A percentile compares a stretch with the other conserved stretches of the same genome.
These are phyloP conservation scores for Petrocephalus schoutedeni DNA, from an alignment of 2,797 vertebrate genomes.

Conservation along the genomic window DNA sequence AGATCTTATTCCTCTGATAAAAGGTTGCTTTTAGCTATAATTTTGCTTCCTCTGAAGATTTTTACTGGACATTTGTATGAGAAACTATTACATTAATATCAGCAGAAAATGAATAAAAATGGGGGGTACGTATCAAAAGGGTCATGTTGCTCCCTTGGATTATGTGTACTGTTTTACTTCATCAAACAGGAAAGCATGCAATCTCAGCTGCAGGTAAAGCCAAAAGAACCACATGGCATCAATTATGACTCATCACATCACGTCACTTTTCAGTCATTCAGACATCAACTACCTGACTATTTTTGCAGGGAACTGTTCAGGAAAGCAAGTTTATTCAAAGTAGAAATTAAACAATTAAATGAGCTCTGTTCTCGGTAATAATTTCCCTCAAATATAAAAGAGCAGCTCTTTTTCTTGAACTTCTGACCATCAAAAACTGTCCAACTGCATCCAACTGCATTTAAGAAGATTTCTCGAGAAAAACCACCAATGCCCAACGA, in stretches of 20 bases:
- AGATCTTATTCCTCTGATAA: neutral
- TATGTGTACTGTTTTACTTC: neutral
- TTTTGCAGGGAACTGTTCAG: neutral
- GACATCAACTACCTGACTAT: neutral
- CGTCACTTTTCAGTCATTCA: neutral
- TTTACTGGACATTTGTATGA: neutral
- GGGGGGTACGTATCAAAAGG: neutral
- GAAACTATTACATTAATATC: neutral
- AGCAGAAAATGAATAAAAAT: neutral
- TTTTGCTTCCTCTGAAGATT: neutral
- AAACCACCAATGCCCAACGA: neutral
- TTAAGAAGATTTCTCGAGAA: neutral
- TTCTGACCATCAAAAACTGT: neutral
- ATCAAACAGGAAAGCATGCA: neutral
- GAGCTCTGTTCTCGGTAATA: neutral
- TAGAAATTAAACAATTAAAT: neutral
- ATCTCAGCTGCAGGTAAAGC: neutral
- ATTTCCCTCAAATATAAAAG: neutral
- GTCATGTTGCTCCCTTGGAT: neutral
- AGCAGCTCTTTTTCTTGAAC: neutral
- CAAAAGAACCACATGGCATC: neutral
- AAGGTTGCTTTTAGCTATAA: conserved; percentile 3
- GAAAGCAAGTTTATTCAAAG: neutral
- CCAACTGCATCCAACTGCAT: neutral
- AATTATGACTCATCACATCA: neutral